Conservation (phyloP, 2,888 invertebrate genomes). For the Andrena bucephala region DNA sequence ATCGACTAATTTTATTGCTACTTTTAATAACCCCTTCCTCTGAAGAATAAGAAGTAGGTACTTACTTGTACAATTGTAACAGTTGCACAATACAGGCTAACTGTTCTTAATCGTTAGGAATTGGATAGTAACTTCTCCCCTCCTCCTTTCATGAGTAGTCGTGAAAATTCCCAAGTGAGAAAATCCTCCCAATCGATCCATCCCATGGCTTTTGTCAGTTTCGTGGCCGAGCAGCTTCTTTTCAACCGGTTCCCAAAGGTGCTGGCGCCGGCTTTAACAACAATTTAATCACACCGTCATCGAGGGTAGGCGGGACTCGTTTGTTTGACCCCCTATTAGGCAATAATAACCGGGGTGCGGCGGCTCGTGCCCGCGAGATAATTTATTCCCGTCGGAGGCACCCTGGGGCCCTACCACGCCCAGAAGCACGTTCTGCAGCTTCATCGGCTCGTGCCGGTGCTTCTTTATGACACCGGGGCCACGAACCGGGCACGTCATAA, state of each 20-base stretch:
- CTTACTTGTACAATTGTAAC: neutral
- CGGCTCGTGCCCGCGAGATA: slow-evolving; percentile 75
- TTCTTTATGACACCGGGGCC: slow-evolving; percentile 81
- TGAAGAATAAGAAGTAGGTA: neutral
- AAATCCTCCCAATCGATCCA: neutral
- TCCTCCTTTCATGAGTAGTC: neutral
- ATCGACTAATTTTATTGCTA: neutral
- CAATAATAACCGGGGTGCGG: slow-evolving; percentile 82
- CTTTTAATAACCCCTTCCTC: neutral
- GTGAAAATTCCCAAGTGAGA: neutral
- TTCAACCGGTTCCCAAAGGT: slow-evolving; percentile 39
- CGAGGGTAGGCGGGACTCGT: slow-evolving; percentile 81
- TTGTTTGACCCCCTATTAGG: slow-evolving; percentile 83
- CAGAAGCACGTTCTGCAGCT: slow-evolving; percentile 73
- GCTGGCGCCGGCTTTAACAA: slow-evolving; percentile 43
- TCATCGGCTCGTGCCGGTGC: slow-evolving; percentile 76
- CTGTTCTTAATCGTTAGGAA: no score
- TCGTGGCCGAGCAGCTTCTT: slow-evolving; percentile 1
- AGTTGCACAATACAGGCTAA: no score
- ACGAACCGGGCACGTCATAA: slow-evolving; percentile 81
- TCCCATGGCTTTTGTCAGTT: neutral
- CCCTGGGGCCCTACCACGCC: slow-evolving; percentile 83
- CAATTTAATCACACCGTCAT: slow-evolving; percentile 80
- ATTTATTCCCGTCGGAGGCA: slow-evolving; percentile 82
- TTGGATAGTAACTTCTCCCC: no score